phyloP scores from a whole-genome alignment of 2,113 vertebrate genomes.

The Salvelinus namaycush region DNA sequence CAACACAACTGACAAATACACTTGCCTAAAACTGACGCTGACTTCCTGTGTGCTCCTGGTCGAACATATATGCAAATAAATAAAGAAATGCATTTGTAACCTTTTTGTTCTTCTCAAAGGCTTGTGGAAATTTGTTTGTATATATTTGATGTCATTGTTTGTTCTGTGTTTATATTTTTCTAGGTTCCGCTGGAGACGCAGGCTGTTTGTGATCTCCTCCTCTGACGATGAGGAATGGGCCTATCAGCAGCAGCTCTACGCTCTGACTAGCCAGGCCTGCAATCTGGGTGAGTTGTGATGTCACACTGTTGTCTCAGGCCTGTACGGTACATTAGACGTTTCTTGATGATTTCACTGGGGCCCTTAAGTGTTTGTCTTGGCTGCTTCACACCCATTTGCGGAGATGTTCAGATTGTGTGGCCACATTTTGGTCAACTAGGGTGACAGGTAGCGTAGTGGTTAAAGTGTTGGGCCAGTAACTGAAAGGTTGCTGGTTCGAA shows the following conservation, averaged over 20 bases:
- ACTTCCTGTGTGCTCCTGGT: background rate
- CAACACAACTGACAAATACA: background rate
- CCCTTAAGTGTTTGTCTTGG: background rate
- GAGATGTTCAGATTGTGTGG: background rate
- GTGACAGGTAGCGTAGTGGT: background rate
- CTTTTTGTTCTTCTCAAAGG: background rate
- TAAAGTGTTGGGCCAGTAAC: no score
- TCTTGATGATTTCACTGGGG: background rate
- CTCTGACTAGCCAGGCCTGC: constrained; percentile 84
- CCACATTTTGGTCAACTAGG: background rate
- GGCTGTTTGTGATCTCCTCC: constrained; percentile 79
- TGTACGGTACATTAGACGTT: no score
- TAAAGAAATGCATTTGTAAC: background rate
- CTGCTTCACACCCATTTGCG: background rate
- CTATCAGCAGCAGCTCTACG: constrained; percentile 86
- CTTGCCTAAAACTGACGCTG: background rate
- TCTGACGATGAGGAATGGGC: constrained; percentile 87
- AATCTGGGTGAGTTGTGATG: constrained; percentile 81
- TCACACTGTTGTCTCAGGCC: background rate
- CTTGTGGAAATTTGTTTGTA: background rate
- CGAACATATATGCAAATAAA: background rate
- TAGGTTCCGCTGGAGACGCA: constrained; percentile 88
- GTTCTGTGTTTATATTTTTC: background rate
- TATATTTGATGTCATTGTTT: background rate
- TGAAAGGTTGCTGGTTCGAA: no score